Percentiles rank a stretch among this genome's conserved stretches.
Conservation (phyloP, 2,797 vertebrate species). For the Sebastes nivosus region DNA sequence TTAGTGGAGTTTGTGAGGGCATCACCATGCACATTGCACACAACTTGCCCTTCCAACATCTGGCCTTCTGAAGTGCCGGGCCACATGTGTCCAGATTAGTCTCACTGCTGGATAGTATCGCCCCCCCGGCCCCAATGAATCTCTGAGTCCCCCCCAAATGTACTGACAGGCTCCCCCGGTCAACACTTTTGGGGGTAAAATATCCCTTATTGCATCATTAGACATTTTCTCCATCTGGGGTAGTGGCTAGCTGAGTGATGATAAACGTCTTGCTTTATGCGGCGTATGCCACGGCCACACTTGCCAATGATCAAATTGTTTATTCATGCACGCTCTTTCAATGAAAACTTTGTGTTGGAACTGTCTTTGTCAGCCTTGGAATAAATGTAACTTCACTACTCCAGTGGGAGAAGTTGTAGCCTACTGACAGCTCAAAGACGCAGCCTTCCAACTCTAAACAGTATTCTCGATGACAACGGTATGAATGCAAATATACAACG, state of each 20-base stretch:
- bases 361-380: conserved; percentile 23
- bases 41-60: conserved; percentile 62
- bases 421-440: conserved; percentile 5
- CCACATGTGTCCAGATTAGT: conserved; percentile 74
- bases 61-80: conserved; percentile 72
- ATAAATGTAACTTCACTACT: conserved; percentile 2
- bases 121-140: conserved; percentile 42
- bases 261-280: conserved; percentile 37
- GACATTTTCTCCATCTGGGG: conserved; percentile 8
- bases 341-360: conserved; percentile 46
- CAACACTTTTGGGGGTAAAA: conserved; percentile 28
- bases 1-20: conserved; percentile 50
- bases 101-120: conserved; percentile 62
- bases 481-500: background rate
- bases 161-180: conserved; percentile 35
- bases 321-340: conserved; percentile 17
- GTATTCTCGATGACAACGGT: background rate
- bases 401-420: background rate
- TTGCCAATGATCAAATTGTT: conserved; percentile 28
- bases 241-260: conserved; percentile 19
- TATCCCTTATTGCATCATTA: conserved; percentile 37
- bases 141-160: conserved; percentile 29
- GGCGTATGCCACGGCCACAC: background rate
- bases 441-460: background rate
- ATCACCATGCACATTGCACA: conserved; percentile 50